Evolutionary conservation across 1,140 invertebrate genomes (phyloP), one percentile per base, ranked within the genome.

Genomic region (Lanistes nyassanus): DNA sequence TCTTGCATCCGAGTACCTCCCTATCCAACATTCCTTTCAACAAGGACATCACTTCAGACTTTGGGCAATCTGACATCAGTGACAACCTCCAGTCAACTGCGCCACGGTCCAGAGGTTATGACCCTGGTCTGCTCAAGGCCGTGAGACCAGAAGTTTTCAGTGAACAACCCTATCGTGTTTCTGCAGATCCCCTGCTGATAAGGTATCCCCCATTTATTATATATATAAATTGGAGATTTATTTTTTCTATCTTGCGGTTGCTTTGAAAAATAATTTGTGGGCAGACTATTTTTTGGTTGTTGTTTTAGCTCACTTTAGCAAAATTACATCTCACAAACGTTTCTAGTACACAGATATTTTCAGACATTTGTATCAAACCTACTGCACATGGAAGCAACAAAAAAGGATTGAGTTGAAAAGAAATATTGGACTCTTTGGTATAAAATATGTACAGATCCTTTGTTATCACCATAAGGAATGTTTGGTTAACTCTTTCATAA

Each of bases 1-100:
- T 72, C 56, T 56, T 72, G 19, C 56, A 42, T 21, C 69, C 69
- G 0, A 60, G 16, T 37, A 51, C 19, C 69, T 72, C 69, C 53
- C 56, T 60, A 37, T 3, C 34, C 53, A 72, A 39, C 56, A 29
- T 60, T n/a, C 31, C 29, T 29, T 13, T 37, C 11, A 26, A 16
- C 21, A 31, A 16, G 13, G 56, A 60, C 56, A 34, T 2, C 2
- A 23, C 69, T 26, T 19, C 55, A 0, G 51, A 29, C n/a, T 36
- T 3, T 64, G 62, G 7, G 6, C n/a, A 34, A 19, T 36, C 39
- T 3, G n/a, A 39, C 66, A 39, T 42, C 34, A 26, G 66, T 47
- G 37, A 47, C 29, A 4, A 68, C 23, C 31, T 36, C 42, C 26
- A 55, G 2, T 16, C 42, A 47, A 6, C 42, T 13, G 51, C 7